Base-by-base conservation (phyloP, 2,113 vertebrate genomes). In the Ceuthmochares aereus region DNA sequence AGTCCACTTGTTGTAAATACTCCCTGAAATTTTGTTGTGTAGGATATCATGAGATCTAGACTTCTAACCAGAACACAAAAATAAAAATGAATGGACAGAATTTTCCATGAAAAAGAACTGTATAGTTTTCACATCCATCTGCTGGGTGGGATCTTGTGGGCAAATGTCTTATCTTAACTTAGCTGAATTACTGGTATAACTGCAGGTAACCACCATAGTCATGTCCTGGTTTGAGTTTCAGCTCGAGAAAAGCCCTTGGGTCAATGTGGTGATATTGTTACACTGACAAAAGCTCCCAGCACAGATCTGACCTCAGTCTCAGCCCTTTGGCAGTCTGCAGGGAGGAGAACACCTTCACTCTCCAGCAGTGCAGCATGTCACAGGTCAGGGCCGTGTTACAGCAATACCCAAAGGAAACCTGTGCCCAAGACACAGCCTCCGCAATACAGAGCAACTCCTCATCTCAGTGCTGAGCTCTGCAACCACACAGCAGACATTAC, bases 201-300 rank as follows among this genome's bases (percentile, higher is more conserved):
- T 4, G 12, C 0, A 1, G 37, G 22, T 22, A 9, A 56, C 6
- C 0, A 0, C 40, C 47, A 12, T 47, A 58, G 86, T n/a, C 12
- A 0, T 2, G n/a, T 49, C 43, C 80, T 32, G 59, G 68, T 80
- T 73, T 5, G 7, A 22, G 6, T 6, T 58, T 30, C 45, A 81
- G 49, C 83, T 56, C 62, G 7, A 78, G 69, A 67, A 70, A 52
- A 80, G 36, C 25, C 13, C 30, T 73, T 51, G 80, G 89, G 13
- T 37, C 85, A 63, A 58, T 1, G 1, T 67, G 4, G 19, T 27
- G 42, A 49, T 51, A 74, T 78, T 89, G 80, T 89, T 8, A 10
- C 7, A 2, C 3, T 7, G 64, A 89, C 87, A 91, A 84, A 92
- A 93, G 89, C 76, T 14, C 36, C 80, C 87, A 84, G 76, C 76